These are phyloP conservation scores for Teleiodes luculella DNA, from an alignment of 2,888 invertebrate species.

Conservation along the genomic window DNA sequence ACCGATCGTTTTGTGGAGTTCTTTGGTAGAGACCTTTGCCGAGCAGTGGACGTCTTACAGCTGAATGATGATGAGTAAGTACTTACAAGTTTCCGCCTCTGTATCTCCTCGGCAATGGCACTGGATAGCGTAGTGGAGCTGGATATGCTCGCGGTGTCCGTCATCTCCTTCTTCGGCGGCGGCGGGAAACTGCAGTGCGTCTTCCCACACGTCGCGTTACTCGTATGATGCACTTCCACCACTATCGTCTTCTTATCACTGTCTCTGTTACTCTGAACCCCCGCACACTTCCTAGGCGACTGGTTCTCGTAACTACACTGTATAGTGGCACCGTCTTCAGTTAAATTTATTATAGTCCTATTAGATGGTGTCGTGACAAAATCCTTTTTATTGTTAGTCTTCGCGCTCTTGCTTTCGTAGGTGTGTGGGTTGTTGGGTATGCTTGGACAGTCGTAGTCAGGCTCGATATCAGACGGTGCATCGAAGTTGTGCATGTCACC, in stretches of 20 bases:
- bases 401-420: constrained; percentile 55
- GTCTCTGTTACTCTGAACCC: constrained; percentile 52
- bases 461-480: constrained; percentile 70
- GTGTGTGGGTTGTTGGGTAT: constrained; percentile 72
- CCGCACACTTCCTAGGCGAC: constrained; percentile 58
- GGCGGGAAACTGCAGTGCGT: constrained; percentile 51
- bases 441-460: constrained; percentile 69
- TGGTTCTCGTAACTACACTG: constrained; percentile 80
- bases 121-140: constrained; percentile 67
- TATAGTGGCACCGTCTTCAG: constrained; percentile 85
- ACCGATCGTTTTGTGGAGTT: too few species aligned
- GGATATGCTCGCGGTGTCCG: constrained; percentile 56
- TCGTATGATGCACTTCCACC: constrained; percentile 84
- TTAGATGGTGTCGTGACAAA: constrained; percentile 73
- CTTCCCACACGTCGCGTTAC: constrained; percentile 52
- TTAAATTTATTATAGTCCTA: constrained; percentile 85
- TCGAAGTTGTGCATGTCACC: constrained; percentile 70
- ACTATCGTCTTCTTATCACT: constrained; percentile 82
- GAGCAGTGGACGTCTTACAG: not conserved
- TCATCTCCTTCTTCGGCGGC: constrained; percentile 47
- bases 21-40: too few species aligned
- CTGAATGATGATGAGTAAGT: not conserved
- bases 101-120: constrained; percentile 74
- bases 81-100: constrained; percentile 62
- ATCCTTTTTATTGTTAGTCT: constrained; percentile 43